Conservation (phyloP, 2,113 vertebrate species). For the Aix galericulata region DNA sequence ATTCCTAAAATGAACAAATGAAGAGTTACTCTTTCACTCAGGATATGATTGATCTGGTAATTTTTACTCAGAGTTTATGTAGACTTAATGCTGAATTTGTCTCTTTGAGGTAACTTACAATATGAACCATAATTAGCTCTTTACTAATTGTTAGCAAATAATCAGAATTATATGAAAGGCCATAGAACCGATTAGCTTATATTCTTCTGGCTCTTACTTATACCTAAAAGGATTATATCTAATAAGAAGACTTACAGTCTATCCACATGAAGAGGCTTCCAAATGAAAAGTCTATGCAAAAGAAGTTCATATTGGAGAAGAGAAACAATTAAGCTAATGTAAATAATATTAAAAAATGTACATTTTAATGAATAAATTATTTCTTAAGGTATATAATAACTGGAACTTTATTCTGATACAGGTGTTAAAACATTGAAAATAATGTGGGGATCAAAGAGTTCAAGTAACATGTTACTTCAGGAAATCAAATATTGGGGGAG, state of each 20-base stretch:
- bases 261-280: neutral
- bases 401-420: neutral
- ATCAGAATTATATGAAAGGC: neutral
- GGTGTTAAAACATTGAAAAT: neutral
- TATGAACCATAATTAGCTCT: neutral
- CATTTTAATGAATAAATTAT: neutral
- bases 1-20: neutral
- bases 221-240: neutral
- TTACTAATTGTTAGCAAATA: neutral
- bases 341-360: neutral
- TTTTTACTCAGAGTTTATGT: neutral
- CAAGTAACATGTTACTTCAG: neutral
- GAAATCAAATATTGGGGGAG: accelerated
- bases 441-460: neutral
- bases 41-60: neutral
- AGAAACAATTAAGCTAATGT: neutral
- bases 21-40: neutral
- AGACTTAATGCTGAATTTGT: neutral
- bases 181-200: neutral
- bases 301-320: neutral
- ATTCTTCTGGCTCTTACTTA: neutral
- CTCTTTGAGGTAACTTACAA: neutral
- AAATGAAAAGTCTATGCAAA: too few relatives aligned
- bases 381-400: neutral
- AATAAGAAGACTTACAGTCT: neutral